These are phyloP conservation scores for Amphiprion ocellaris DNA, from an alignment of 2,113 vertebrate genomes.

Conservation along the genomic window DNA sequence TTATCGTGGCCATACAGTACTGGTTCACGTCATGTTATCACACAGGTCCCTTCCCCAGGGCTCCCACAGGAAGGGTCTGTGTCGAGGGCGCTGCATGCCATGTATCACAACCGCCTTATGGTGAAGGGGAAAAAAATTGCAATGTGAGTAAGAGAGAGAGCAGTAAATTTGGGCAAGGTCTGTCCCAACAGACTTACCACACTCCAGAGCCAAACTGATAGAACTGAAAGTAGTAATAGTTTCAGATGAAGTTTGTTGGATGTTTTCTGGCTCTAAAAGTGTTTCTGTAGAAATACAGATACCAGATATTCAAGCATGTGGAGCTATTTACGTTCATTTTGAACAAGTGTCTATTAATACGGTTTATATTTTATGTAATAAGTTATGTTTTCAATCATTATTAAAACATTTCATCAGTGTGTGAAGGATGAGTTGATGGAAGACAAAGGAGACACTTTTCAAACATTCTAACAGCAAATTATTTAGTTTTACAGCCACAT, in stretches of 20 bases:
- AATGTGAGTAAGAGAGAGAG: conserved; percentile 24
- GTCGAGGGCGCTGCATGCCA: conserved; percentile 74
- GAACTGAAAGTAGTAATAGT: background rate
- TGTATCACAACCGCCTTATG: conserved; percentile 50
- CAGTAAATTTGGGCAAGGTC: conserved; percentile 21
- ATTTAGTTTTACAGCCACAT: too few species aligned
- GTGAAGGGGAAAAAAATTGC: conserved; percentile 22
- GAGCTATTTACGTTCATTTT: too few species aligned
- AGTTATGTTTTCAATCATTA: too few species aligned
- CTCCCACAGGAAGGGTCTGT: conserved; percentile 78
- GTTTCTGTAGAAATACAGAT: background rate
- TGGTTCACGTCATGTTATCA: conserved; percentile 85
- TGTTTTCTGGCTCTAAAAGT: background rate
- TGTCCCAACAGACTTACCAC: background rate
- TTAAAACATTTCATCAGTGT: too few species aligned
- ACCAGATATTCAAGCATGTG: background rate
- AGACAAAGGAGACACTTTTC: too few species aligned
- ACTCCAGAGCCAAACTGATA: background rate
- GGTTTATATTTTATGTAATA: too few species aligned
- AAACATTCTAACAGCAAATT: too few species aligned
- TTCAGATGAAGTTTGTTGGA: background rate
- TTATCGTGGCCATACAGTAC: conserved; percentile 79
- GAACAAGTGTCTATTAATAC: too few species aligned
- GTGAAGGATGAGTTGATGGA: too few species aligned
- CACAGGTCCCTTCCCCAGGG: conserved; percentile 80